Percentiles rank a stretch among this genome's conserved stretches.
Evolutionary conservation across 2,113 vertebrate species (phyloP).

Genomic region (Cryptomyrus ogoouensis): DNA sequence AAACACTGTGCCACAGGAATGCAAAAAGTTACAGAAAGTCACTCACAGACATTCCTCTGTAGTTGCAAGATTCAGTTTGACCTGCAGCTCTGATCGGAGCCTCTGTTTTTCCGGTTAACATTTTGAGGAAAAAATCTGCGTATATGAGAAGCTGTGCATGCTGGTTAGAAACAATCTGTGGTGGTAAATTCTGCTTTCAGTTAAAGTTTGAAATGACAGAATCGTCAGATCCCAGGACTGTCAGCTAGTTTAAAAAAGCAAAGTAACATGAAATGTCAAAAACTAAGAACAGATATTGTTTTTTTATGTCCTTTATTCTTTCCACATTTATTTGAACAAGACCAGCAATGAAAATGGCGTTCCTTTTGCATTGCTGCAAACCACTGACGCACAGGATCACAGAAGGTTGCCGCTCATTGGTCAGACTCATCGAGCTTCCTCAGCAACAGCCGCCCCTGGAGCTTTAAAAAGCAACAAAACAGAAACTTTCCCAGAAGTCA

Average conservation of each 20-base stretch:
- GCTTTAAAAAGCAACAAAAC: slow-evolving; percentile 33
- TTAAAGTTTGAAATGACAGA: neutral
- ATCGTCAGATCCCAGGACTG: neutral
- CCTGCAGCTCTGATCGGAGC: neutral
- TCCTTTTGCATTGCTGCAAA: neutral
- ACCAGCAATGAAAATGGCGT: neutral
- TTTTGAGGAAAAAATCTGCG: neutral
- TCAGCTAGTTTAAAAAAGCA: neutral
- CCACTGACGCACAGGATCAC: neutral
- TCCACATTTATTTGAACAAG: neutral
- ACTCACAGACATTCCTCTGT: neutral
- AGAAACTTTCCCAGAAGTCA: slow-evolving; percentile 41
- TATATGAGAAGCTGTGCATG: neutral
- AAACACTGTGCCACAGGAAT: neutral
- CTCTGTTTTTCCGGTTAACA: neutral
- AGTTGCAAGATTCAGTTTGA: neutral
- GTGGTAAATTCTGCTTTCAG: neutral
- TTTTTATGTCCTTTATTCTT: neutral
- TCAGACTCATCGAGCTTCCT: slow-evolving; percentile 23
- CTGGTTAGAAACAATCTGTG: neutral
- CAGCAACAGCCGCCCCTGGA: slow-evolving; percentile 32
- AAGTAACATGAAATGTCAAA: neutral
- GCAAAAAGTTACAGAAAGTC: neutral
- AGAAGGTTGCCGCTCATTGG: slow-evolving; percentile 27
- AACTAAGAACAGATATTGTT: neutral